Evolutionary conservation across 2,797 vertebrate species (phyloP).

Genomic region (Myotis planiceps): DNA sequence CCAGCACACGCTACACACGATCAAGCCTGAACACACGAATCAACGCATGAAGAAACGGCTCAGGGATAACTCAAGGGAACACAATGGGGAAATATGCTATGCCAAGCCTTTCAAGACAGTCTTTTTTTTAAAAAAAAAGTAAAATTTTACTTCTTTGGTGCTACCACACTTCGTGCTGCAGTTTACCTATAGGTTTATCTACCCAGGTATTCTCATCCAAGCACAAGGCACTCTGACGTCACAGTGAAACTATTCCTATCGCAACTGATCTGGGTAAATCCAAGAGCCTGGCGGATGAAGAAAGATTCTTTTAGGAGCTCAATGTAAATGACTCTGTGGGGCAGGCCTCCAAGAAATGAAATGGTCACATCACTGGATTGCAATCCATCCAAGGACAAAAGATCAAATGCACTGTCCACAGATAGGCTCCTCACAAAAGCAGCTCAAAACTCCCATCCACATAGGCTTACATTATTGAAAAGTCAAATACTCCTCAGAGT

Average conservation of each 20-base stretch:
- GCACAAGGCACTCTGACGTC: not conserved
- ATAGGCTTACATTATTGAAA: not conserved
- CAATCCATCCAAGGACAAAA: not conserved
- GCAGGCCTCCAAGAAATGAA: slow-evolving; percentile 37
- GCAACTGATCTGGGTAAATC: not conserved
- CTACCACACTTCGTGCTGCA: not conserved
- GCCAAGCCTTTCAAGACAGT: not conserved
- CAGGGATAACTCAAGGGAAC: not conserved
- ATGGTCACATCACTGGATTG: not conserved
- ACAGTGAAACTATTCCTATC: not conserved
- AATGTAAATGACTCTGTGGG: not conserved
- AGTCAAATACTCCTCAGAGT: not conserved
- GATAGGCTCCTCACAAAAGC: not conserved
- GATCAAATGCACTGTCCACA: not conserved
- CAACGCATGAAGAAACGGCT: not conserved
- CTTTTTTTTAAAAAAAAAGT: not conserved
- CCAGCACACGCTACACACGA: not conserved
- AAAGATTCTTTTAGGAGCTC: slow-evolving; percentile 25
- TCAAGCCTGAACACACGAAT: not conserved
- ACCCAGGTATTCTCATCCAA: not conserved
- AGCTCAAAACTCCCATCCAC: not conserved
- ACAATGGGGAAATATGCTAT: not conserved
- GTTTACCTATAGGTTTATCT: not conserved
- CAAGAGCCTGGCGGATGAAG: not conserved
- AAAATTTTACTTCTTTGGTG: not conserved